Conservation (phyloP, 2,888 invertebrate species). For the Macrosiphum euphorbiae region DNA sequence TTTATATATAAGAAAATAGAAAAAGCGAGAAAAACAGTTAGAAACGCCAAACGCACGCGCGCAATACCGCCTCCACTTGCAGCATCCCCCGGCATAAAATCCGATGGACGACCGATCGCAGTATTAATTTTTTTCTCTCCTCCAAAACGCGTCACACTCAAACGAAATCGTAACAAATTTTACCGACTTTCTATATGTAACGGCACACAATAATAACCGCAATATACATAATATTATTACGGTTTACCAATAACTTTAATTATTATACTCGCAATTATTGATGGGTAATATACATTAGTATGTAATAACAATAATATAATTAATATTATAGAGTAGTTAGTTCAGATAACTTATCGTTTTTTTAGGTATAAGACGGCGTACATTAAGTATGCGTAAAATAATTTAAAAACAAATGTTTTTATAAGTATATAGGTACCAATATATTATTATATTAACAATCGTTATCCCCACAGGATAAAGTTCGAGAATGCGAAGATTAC, state of each 20-base stretch:
- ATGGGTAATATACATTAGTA: not conserved
- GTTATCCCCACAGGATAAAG: not conserved
- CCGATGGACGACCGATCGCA: not conserved
- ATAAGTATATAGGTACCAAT: not conserved
- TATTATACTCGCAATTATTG: not conserved
- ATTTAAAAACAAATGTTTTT: not conserved
- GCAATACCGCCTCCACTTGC: not conserved
- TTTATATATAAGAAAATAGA: not conserved
- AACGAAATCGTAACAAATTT: conserved; percentile 47
- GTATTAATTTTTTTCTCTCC: not conserved
- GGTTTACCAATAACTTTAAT: not conserved
- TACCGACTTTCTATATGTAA: conserved; percentile 28
- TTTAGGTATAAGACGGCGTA: not conserved
- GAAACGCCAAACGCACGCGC: not conserved
- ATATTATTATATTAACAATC: not conserved
- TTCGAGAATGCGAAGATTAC: not conserved
- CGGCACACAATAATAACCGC: not conserved
- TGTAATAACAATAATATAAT: conserved; percentile 3
- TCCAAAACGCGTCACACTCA: not conserved
- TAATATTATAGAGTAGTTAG: not conserved
- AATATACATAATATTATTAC: not conserved
- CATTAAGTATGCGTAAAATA: not conserved
- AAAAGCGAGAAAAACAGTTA: conserved; percentile 9
- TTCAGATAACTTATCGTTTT: not conserved
- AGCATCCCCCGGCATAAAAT: not conserved